Evolutionary conservation across 2,113 vertebrate species (phyloP).

Genomic region (Probosciger aterrimus): DNA sequence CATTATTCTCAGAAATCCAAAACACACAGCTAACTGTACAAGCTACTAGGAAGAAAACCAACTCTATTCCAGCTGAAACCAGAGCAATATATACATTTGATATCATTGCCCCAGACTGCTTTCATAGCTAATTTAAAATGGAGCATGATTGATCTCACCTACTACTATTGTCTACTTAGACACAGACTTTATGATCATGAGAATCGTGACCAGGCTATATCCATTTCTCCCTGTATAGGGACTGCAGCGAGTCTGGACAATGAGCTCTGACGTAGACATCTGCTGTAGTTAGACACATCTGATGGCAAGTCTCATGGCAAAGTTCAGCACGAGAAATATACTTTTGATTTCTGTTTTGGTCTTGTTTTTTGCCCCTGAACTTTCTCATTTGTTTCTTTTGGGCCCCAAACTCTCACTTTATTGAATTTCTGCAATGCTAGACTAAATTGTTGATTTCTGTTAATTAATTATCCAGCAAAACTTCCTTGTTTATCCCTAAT

Average conservation of each 20-base stretch:
- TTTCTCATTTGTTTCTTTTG: background rate
- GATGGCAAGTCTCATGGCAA: background rate
- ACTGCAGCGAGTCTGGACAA: background rate
- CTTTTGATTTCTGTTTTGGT: background rate
- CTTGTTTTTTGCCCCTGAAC: background rate
- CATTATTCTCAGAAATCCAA: no score
- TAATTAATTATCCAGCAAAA: background rate
- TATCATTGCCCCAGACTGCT: background rate
- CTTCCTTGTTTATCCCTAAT: background rate
- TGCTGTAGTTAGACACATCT: background rate
- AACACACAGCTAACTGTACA: no score
- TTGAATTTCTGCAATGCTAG: background rate
- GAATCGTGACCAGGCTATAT: background rate
- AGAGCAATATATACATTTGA: background rate
- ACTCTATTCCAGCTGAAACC: no score
- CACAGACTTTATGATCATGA: background rate
- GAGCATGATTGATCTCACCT: background rate
- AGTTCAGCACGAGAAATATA: background rate
- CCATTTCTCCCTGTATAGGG: background rate
- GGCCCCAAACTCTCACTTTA: background rate
- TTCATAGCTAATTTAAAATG: background rate
- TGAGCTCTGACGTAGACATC: background rate
- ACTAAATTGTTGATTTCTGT: background rate
- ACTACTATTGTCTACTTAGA: background rate
- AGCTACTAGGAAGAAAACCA: no score